phyloP scores from a whole-genome alignment of 1,140 invertebrate genomes.

The Musca domestica region DNA sequence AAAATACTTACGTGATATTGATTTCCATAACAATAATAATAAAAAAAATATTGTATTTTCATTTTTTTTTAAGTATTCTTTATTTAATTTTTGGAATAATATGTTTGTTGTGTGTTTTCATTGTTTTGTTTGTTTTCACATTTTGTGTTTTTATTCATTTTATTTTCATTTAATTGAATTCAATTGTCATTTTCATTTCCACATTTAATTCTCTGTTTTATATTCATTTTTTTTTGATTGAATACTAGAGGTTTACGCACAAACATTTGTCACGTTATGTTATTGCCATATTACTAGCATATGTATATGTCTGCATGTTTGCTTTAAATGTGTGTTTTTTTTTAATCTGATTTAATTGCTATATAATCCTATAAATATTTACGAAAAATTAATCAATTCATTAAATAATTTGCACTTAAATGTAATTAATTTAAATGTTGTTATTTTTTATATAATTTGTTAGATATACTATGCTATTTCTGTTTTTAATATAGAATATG shows the following conservation, averaged over 20 bases:
- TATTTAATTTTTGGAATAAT: slow-evolving; percentile 17
- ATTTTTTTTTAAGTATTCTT: slow-evolving; percentile 3
- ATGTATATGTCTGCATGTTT: background rate
- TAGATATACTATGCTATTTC: too few species aligned
- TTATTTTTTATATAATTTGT: too few species aligned
- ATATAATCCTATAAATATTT: too few species aligned
- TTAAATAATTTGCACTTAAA: background rate
- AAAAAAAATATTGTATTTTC: background rate
- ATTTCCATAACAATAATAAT: too few species aligned
- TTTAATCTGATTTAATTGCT: background rate
- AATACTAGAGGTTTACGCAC: too few species aligned
- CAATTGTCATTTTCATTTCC: slow-evolving; percentile 1
- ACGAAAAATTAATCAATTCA: too few species aligned
- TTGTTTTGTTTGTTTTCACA: slow-evolving; percentile 8
- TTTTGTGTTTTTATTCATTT: slow-evolving; percentile 8
- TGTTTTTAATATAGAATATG: too few species aligned
- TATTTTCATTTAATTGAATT: slow-evolving; percentile 14
- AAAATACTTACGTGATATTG: too few species aligned
- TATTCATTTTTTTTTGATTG: background rate
- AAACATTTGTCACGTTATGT: background rate
- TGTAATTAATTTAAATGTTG: too few species aligned
- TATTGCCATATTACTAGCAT: background rate
- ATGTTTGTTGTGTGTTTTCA: background rate
- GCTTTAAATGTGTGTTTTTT: background rate
- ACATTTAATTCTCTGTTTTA: background rate